These are phyloP conservation scores for Campoplex capitator DNA, from an alignment of 2,888 invertebrate genomes.

Conservation along the genomic window DNA sequence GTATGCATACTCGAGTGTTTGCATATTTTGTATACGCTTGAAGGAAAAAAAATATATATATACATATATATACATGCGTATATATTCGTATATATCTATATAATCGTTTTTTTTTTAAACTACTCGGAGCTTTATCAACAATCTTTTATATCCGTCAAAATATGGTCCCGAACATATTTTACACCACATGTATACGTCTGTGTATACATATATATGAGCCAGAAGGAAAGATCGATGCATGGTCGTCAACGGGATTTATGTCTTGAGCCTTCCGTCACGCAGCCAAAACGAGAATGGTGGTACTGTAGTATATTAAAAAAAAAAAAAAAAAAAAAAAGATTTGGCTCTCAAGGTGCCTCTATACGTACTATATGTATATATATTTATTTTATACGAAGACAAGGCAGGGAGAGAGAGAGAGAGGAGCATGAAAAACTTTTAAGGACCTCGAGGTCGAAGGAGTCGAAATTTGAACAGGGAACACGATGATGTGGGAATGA, in stretches of 20 bases:
- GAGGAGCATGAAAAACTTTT: slow-evolving; percentile 49
- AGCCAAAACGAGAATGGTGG: slow-evolving; percentile 63
- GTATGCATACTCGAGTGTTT: background rate
- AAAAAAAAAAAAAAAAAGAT: slow-evolving; percentile 9
- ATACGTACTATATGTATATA: background rate
- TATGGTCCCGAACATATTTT: slow-evolving; percentile 65
- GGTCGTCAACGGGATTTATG: slow-evolving; percentile 70
- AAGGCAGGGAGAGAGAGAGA: background rate
- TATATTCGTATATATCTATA: background rate
- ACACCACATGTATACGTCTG: slow-evolving; percentile 39
- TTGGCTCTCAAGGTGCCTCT: slow-evolving; percentile 30
- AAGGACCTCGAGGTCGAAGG: slow-evolving; percentile 66
- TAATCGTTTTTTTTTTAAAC: background rate
- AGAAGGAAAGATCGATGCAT: slow-evolving; percentile 63
- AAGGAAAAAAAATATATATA: background rate
- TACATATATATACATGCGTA: background rate
- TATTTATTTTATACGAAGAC: slow-evolving; percentile 12
- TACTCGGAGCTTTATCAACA: slow-evolving; percentile 61
- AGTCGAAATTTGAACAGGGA: slow-evolving; percentile 62
- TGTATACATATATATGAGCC: slow-evolving; percentile 4
- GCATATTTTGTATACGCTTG: background rate
- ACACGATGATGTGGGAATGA: slow-evolving; percentile 40
- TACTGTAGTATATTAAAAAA: slow-evolving; percentile 47
- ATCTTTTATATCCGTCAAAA: slow-evolving; percentile 67
- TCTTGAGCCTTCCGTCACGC: slow-evolving; percentile 68